Conservation (phyloP, 2,888 invertebrate genomes). For the Omphaloscelis lunosa region DNA sequence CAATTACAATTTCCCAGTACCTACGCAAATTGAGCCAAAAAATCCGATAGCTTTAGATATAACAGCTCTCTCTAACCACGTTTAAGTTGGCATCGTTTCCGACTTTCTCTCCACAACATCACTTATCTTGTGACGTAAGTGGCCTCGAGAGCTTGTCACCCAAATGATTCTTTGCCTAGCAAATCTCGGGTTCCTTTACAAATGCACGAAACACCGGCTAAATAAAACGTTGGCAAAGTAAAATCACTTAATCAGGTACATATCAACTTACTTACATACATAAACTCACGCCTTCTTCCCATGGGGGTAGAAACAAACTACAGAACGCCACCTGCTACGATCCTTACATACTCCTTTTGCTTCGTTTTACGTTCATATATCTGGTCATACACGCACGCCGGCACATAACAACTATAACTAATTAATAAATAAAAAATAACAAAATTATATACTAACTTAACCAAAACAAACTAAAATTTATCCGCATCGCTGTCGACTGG, state of each 20-base stretch:
- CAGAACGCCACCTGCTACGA: too few relatives aligned
- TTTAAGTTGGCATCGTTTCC: conserved; percentile 40
- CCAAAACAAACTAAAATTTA: too few relatives aligned
- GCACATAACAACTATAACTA: too few relatives aligned
- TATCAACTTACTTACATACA: too few relatives aligned
- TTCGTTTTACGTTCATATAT: too few relatives aligned
- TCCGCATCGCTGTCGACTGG: too few relatives aligned
- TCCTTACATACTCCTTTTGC: too few relatives aligned
- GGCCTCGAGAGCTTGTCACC: conserved; percentile 34
- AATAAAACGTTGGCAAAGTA: conserved; percentile 16
- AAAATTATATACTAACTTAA: too few relatives aligned
- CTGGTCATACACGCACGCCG: too few relatives aligned
- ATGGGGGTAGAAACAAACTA: too few relatives aligned
- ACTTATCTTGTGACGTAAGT: conserved; percentile 53
- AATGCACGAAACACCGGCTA: conserved; percentile 15
- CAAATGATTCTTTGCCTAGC: conserved; percentile 42
- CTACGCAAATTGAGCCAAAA: not conserved
- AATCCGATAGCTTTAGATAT: conserved; percentile 17
- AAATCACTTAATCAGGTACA: conserved; percentile 9
- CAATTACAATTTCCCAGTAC: conserved; percentile 16
- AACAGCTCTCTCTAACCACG: conserved; percentile 3
- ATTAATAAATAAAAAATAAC: too few relatives aligned
- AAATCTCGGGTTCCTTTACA: conserved; percentile 23
- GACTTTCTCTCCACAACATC: conserved; percentile 20
- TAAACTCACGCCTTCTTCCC: too few relatives aligned